Conservation (phyloP, 37 sponge, comb jelly and placozoan genomes). For the Beroe forskalii region DNA sequence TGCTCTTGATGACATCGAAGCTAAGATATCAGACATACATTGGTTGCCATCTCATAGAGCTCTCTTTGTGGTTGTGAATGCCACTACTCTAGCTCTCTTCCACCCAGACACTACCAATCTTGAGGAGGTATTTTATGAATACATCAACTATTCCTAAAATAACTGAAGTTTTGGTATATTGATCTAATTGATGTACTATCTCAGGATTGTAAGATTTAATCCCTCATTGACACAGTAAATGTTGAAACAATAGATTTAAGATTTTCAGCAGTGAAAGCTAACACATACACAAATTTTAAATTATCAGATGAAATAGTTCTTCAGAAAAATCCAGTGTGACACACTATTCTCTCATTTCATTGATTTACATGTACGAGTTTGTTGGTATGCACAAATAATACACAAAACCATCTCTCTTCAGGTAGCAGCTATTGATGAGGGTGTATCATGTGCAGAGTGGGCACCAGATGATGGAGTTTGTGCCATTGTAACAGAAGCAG, state of each 20-base stretch:
- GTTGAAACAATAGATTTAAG: no score
- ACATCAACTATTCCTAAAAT: neutral
- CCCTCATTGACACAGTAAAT: neutral
- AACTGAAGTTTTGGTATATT: neutral
- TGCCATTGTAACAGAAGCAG: constrained; percentile 74
- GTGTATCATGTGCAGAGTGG: constrained; percentile 39
- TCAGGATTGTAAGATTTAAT: neutral
- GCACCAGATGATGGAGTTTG: constrained; percentile 65
- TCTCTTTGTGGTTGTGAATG: constrained; percentile 41
- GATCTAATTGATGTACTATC: neutral
- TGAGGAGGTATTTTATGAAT: constrained; percentile 6
- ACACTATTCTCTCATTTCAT: no score
- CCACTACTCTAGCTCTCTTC: constrained; percentile 31
- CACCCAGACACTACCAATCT: neutral
- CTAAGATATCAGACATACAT: constrained; percentile 16
- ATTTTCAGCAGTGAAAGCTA: no score
- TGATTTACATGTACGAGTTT: no score
- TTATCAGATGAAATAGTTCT: no score
- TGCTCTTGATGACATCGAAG: neutral
- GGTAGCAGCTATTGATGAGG: constrained; percentile 42
- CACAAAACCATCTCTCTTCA: neutral
- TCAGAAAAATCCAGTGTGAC: no score
- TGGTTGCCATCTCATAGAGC: constrained; percentile 54
- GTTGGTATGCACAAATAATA: neutral
- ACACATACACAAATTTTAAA: no score